Evolutionary conservation across 1,140 invertebrate species (phyloP), one percentile per base, ranked within the genome.

Genomic region (Coptotermes formosanus): DNA sequence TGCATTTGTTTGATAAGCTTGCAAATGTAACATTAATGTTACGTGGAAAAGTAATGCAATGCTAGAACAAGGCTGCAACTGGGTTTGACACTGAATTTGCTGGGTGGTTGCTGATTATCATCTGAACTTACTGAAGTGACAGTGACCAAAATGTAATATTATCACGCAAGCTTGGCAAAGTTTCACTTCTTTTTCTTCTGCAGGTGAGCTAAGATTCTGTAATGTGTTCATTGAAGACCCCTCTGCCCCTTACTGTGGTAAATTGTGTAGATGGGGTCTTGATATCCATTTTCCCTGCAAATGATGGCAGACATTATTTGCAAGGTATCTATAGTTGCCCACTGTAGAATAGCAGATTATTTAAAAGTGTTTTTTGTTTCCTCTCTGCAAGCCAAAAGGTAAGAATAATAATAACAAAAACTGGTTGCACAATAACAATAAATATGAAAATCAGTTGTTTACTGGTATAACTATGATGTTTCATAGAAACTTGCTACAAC

Each of bases 191-290:
- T 64, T 75, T 30, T 75, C 9, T 75, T 75, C 30, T n/a, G 64
- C 25, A 75, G 8, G n/a, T 25, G n/a, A 11, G 64, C 64, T 30
- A 75, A 75, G n/a, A 75, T 75, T 75, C 25, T 75, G 64, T 75
- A 75, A 75, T 75, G 64, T 75, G 64, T 75, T 75, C 64, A 75
- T 75, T 75, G 64, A n/a, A 75, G 64, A 75, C 64, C 64, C 25
- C 25, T 75, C 64, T 75, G n/a, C 14, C 25, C 64, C 64, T 11
- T 75, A 30, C 64, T 75, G 6, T 30, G n/a, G 9, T 30, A 7
- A 19, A 64, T 64, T 64, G 14, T 75, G n/a, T 75, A 75, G 64
- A 75, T 75, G 64, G 25, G 64, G 64, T 75, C 64, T 75, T 75
- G 64, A 30, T 75, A 9, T 8, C n/a, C 64, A 75, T 75, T 75